phyloP scores from a whole-genome alignment of 2,888 invertebrate species.

The Chymomyza amoena region DNA sequence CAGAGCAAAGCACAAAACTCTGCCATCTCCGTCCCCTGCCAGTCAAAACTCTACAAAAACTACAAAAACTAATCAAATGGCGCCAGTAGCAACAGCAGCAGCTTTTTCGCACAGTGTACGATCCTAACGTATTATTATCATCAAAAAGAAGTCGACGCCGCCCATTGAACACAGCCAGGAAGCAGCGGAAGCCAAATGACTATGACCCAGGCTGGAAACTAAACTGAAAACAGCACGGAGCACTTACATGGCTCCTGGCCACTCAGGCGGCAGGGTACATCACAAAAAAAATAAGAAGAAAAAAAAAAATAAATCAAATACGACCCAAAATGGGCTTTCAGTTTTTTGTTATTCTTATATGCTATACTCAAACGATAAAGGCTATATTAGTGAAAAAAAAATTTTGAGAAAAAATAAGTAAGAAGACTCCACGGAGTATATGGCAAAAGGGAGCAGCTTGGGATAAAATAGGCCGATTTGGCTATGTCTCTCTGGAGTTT shows the following conservation, averaged over 20 bases:
- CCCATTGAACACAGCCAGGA: slow-evolving; percentile 43
- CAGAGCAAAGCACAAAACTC: slow-evolving; percentile 10
- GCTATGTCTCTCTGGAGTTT: too few relatives aligned
- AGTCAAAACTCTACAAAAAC: slow-evolving; percentile 41
- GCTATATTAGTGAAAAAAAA: too few relatives aligned
- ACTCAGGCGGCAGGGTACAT: background rate
- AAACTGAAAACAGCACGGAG: slow-evolving; percentile 29
- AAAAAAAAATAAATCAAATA: slow-evolving; percentile 11
- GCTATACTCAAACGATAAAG: too few relatives aligned
- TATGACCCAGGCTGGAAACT: slow-evolving; percentile 49
- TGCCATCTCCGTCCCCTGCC: background rate
- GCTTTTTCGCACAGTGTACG: slow-evolving; percentile 15
- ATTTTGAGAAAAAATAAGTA: too few relatives aligned
- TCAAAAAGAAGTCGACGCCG: slow-evolving; percentile 51
- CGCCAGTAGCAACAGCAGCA: background rate
- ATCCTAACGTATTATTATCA: slow-evolving; percentile 69
- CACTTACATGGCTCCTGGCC: background rate
- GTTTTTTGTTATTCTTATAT: slow-evolving; percentile 12
- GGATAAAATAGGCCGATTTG: too few relatives aligned
- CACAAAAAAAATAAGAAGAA: too few relatives aligned
- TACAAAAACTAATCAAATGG: slow-evolving; percentile 21
- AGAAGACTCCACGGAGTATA: too few relatives aligned
- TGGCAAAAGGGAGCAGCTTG: too few relatives aligned
- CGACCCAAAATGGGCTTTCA: slow-evolving; percentile 25
- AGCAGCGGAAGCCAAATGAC: slow-evolving; percentile 62